Base-by-base conservation (phyloP, 92 coral and sea anemone species). In the Meandrina meandrites region DNA sequence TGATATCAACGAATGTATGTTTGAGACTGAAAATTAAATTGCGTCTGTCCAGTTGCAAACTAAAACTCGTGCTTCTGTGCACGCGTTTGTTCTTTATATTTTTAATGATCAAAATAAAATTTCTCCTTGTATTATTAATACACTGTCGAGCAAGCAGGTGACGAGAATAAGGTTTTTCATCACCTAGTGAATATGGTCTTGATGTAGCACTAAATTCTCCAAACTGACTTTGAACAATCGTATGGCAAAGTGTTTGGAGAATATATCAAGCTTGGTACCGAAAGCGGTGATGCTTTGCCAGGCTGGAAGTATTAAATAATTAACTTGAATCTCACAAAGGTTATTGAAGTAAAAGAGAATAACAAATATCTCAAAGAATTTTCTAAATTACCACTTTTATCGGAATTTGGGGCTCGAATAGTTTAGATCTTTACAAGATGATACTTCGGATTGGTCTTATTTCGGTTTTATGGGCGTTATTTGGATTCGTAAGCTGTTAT, bases 401-500 rank as follows among this genome's bases (percentile, higher is more conserved):
- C 42, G 30, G 72, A 40, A n/a, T 53, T 84, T 84, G 28, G 34
- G 3, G 30, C 80, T 19, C n/a, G 13, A 24, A 31, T 27, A 58
- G 35, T 32, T n/a, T 14, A 30, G n/a, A 18, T 31, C 54, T 21
- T 51, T 21, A 16, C n/a, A 48, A 15, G 66, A 85, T 85, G 88
- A 68, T 66, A 31, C 28, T 76, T 85, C 75, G 22, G 16, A 8
- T 50, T 1, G 35, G 76, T 31, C 24, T 30, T 62, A 11, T 85
- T 10, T 47, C 48, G 8, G 32, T 45, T 40, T 50, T 78, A 31
- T 60, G 32, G 5, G 45, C 77, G 50, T 32, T 85, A 19, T 48
- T 85, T 30, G 83, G 76, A 67, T 22, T 77, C 31, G 81, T 60
- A 37, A 60, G 51, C 66, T 45, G 88, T 58, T 85, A 85, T 77